Base-by-base conservation (phyloP, 2,797 vertebrate species). In the Valencia hispanica region DNA sequence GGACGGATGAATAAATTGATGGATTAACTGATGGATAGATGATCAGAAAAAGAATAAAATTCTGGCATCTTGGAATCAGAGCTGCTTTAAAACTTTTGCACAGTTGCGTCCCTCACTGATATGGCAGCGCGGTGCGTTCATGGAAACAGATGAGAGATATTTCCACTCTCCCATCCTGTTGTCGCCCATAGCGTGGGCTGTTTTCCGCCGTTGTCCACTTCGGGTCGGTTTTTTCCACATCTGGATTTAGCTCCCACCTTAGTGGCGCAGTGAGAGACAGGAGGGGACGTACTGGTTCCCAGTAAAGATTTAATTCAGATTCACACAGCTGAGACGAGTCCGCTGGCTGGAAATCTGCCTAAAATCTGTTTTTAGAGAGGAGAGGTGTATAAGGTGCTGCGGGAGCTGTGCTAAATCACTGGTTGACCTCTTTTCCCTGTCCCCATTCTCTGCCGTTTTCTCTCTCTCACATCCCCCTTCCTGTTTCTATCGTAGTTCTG, bases 361-460 rank as follows among this genome's bases (percentile, higher is more conserved):
- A 45, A 74, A 79, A 73, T 25, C 75, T 78, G 30, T 75, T 84
- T 85, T 74, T 84, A 74, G 81, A 90, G 91, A 86, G 85, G 82
- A 89, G 77, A 79, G 72, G 65, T 51, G 34, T 71, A n/a, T n/a
- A 74, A 91, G 90, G 91, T 91, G 89, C 91, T 79, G 79, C 74
- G 93, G 94, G 91, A 94, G 89, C 84, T 81, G 80, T 84, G 80
- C 94, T 93, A 92, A 93, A 95, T 94, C 84, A 61, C 92, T 84
- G 82, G 68, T 85, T 96, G 95, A 96, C 95, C 95, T 96, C 92
- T 92, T 95, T 95, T 95, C 69, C 65, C 61, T 86, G 84, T 90
- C 91, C 87, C 86, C 71, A 48, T 82, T 89, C 87, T 85, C 87
- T 78, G 79, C 84, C 85, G 77, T 84, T 34, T 85, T 88, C 72